Conservation (phyloP, 1,140 invertebrate genomes). For the Magallana ariakensis region DNA sequence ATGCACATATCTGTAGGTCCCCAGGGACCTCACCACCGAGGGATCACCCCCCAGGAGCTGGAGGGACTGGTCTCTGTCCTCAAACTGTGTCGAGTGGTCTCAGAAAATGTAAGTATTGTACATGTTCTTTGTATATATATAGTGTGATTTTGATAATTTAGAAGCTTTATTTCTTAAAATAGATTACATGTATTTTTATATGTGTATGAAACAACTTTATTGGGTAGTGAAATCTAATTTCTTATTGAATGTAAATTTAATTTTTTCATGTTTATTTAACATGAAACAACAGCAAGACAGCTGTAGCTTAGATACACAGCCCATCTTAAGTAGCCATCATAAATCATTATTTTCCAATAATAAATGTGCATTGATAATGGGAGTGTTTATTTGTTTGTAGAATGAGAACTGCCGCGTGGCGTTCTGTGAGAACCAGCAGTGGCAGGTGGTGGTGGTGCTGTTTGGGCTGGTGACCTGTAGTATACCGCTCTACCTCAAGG, state of each 20-base stretch:
- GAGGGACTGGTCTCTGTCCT: slow-evolving; percentile 91
- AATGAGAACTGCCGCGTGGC: slow-evolving; percentile 89
- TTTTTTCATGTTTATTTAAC: too few relatives aligned
- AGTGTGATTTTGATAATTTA: not conserved
- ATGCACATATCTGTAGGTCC: slow-evolving; percentile 81
- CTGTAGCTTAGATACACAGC: too few relatives aligned
- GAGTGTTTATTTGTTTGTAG: slow-evolving; percentile 74
- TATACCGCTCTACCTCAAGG: slow-evolving; percentile 91
- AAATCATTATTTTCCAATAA: too few relatives aligned
- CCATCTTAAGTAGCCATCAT: too few relatives aligned
- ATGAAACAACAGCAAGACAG: too few relatives aligned
- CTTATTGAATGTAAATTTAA: too few relatives aligned
- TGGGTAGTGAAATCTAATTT: too few relatives aligned
- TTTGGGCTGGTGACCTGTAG: slow-evolving; percentile 92
- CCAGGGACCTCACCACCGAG: slow-evolving; percentile 82
- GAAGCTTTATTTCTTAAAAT: not conserved
- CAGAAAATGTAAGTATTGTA: slow-evolving; percentile 79
- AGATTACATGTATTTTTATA: too few relatives aligned
- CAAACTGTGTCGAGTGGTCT: slow-evolving; percentile 87
- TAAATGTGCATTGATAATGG: not conserved
- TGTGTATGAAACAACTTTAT: too few relatives aligned
- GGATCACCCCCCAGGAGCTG: slow-evolving; percentile 91
- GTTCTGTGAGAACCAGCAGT: slow-evolving; percentile 91
- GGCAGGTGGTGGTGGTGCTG: slow-evolving; percentile 89
- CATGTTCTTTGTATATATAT: not conserved